A percentile compares a stretch with the other conserved stretches of the same genome.
phyloP scores from a whole-genome alignment of 2,797 vertebrate species.

The Coregonus sp. region DNA sequence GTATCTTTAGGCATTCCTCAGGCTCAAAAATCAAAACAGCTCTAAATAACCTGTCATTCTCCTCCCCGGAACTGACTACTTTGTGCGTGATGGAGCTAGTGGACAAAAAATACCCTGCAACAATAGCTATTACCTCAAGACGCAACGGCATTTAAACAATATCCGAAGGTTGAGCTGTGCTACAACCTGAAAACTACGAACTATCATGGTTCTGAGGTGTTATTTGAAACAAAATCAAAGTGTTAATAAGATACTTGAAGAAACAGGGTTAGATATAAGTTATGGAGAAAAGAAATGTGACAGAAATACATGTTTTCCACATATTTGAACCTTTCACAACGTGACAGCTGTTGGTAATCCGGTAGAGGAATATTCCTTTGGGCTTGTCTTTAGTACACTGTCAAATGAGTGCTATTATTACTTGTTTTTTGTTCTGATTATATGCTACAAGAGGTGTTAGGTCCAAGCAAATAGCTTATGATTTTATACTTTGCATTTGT shows the following conservation, averaged over 20 bases:
- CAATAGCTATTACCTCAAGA: constrained; percentile 25
- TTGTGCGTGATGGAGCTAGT: constrained; percentile 50
- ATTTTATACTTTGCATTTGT: constrained; percentile 44
- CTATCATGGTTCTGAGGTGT: not conserved
- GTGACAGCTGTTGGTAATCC: constrained; percentile 57
- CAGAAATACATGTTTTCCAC: constrained; percentile 37
- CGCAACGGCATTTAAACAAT: constrained; percentile 28
- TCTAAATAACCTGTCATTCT: constrained; percentile 76
- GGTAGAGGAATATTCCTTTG: constrained; percentile 53
- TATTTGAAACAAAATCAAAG: not conserved
- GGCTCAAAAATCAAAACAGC: constrained; percentile 82
- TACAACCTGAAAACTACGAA: constrained; percentile 3
- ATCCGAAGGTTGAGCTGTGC: constrained; percentile 14
- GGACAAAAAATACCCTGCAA: constrained; percentile 33
- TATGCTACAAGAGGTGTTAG: constrained; percentile 51
- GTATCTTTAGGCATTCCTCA: constrained; percentile 74
- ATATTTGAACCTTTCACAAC: constrained; percentile 43
- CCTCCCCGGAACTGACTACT: constrained; percentile 33
- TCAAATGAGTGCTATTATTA: constrained; percentile 50
- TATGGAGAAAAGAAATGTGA: not conserved
- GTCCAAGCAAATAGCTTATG: constrained; percentile 42
- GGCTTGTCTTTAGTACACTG: constrained; percentile 27
- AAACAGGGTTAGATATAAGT: constrained; percentile 8
- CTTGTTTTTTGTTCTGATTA: constrained; percentile 42
- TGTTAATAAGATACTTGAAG: constrained; percentile 13